Evolutionary conservation across 2,113 vertebrate genomes (phyloP), one percentile per base, ranked within the genome.

Genomic region (Engraulis encrasicolus): DNA sequence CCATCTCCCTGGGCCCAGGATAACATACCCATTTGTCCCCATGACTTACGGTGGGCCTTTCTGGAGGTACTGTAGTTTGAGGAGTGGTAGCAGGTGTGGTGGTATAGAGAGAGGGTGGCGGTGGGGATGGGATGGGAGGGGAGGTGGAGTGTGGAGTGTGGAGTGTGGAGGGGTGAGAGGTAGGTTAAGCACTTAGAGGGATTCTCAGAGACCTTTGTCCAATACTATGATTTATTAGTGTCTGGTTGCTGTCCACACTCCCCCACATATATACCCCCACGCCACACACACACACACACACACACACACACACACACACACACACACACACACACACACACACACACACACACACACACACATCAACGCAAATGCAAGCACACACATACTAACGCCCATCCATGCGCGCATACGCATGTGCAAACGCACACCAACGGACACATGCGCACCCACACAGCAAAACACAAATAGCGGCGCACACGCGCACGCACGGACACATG

Each of bases 141-240:
- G n/a, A n/a, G n/a, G n/a, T n/a, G n/a, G n/a, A n/a, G n/a, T n/a
- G n/a, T n/a, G n/a, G n/a, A n/a, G n/a, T n/a, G n/a, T n/a, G n/a
- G n/a, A n/a, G n/a, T n/a, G n/a, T n/a, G n/a, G n/a, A n/a, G n/a
- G n/a, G n/a, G n/a, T n/a, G n/a, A n/a, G n/a, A n/a, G n/a, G n/a
- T n/a, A n/a, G n/a, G 79, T 89, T 92, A 90, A 93, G 91, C 90
- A 88, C 85, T 94, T 91, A 94, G 93, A 88, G 82, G 79, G 38
- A 34, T 31, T 74, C 66, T 14, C 66, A 74, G 66, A 34, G 66
- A 74, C 12, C 81, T 85, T 91, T 92, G 92, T 91, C 94, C 93
- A 88, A 88, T 92, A n/a, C n/a, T 93, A 93, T 92, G 90, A 94
- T 93, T 92, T 93, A 93, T 91, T 87, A 88, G 87, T 87, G 88